Base-by-base conservation (phyloP, 2,113 vertebrate species). In the Stegostoma tigrinum region DNA sequence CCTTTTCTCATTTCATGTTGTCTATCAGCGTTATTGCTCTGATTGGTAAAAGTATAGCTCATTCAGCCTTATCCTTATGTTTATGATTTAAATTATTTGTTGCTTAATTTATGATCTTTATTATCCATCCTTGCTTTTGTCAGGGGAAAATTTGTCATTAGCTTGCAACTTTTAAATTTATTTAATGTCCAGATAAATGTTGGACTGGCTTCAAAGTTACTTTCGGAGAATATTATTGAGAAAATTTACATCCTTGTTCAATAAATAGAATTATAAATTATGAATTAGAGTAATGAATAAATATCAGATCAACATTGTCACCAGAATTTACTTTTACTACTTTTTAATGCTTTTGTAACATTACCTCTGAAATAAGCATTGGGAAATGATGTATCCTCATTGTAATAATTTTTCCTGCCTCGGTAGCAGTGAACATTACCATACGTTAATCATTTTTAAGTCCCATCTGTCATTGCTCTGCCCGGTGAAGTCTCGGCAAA, bases 391-490 rank as follows among this genome's bases (percentile, higher is more conserved):
- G 89, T 38, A 34, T 93, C 89, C 61, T 93, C 61, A 67, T 66
- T 38, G 89, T 93, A 93, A 93, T 93, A 61, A 66, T 67, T 38
- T 93, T 93, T 42, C 61, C 89, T 93, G 61, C 89, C 66, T 93
- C 89, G 67, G 89, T 93, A 93, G 34, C 89, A 93, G 55, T 91
- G 87, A 61, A 91, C 61, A 93, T 93, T 93, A 93, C 61, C 89
- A 42, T 93, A n/a, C 61, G 66, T 67, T 93, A 93, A 93, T 93
- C 89, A 93, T 93, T 93, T 61, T 66, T 66, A 66, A 93, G 64
- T 67, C 89, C 89, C 89, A 93, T 93, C 89, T 93, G 89, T 93
- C 89, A 66, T 93, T 93, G 61, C 89, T 66, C 61, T 66, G 64
- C 89, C 89, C 30, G 67, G 61, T 93, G 19, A 67, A 93, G n/a